Evolutionary conservation across 2,113 vertebrate species (phyloP).

Genomic region (Sakesphorus luctuosus): DNA sequence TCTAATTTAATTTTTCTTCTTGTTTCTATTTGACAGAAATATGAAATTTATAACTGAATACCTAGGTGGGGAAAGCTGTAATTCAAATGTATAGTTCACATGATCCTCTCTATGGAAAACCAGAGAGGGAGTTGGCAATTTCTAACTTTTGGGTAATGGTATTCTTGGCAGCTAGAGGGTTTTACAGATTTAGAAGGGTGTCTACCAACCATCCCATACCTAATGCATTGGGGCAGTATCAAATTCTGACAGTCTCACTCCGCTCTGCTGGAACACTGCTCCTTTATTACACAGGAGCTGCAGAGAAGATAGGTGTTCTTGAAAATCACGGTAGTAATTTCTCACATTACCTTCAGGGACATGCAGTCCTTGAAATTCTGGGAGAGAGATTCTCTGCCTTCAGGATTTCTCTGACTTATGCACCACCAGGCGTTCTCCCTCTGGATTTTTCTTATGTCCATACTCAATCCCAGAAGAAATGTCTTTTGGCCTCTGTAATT

Average conservation of each 20-base stretch:
- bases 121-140: neutral
- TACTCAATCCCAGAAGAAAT: neutral
- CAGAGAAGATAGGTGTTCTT: neutral
- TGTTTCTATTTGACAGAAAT: slow-evolving; percentile 19
- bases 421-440: neutral
- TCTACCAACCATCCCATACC: neutral
- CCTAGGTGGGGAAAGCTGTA: neutral
- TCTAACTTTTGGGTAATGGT: neutral
- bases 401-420: neutral
- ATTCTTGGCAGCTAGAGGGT: neutral
- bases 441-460: neutral
- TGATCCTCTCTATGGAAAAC: slow-evolving; percentile 38
- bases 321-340: neutral
- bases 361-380: neutral
- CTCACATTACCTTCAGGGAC: neutral
- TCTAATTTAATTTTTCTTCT: slow-evolving; percentile 49
- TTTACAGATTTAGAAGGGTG: neutral
- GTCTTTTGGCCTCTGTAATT: neutral
- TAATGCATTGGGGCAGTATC: neutral
- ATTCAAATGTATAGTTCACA: neutral
- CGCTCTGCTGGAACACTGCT: neutral
- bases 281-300: neutral
- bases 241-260: neutral
- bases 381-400: neutral
- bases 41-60: slow-evolving; percentile 23